These are phyloP conservation scores for Cynoglossus semilaevis DNA, from an alignment of 2,113 vertebrate species.

Conservation along the genomic window DNA sequence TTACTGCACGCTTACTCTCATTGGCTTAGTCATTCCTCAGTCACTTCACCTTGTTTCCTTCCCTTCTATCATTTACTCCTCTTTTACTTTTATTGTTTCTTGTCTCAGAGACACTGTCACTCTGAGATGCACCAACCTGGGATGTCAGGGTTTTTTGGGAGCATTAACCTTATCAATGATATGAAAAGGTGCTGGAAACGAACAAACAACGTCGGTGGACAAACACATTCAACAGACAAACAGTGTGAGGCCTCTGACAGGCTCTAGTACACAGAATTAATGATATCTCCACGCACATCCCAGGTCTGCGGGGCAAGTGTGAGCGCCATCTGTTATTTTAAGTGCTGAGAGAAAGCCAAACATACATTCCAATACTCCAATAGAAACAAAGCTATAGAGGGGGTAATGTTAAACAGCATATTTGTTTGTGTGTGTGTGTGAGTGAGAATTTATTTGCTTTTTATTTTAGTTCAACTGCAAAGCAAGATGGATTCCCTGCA, in stretches of 20 bases:
- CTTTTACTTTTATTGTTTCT: background rate
- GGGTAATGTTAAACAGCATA: background rate
- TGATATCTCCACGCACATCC: slow-evolving; percentile 33
- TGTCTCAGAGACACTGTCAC: background rate
- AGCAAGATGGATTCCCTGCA: slow-evolving; percentile 47
- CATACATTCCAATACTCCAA: slow-evolving; percentile 37
- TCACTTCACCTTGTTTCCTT: background rate
- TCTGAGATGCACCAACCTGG: slow-evolving; percentile 23
- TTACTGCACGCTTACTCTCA: slow-evolving; percentile 5
- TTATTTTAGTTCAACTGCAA: slow-evolving; percentile 32
- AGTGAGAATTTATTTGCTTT: slow-evolving; percentile 16
- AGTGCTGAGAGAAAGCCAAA: slow-evolving; percentile 45
- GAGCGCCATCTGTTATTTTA: slow-evolving; percentile 52
- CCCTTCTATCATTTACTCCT: background rate
- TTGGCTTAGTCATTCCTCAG: background rate
- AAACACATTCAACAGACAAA: slow-evolving; percentile 1
- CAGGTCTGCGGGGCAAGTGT: slow-evolving; percentile 32
- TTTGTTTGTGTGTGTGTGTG: background rate
- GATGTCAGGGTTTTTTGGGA: slow-evolving; percentile 30
- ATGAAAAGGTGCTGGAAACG: slow-evolving; percentile 18
- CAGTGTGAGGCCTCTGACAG: slow-evolving; percentile 36
- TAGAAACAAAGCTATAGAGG: slow-evolving; percentile 26
- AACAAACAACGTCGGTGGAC: slow-evolving; percentile 11
- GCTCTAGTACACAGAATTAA: slow-evolving; percentile 55
- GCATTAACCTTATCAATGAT: slow-evolving; percentile 41